Conservation (phyloP, 23 tunicate genomes). For the Trididemnum clinides region DNA sequence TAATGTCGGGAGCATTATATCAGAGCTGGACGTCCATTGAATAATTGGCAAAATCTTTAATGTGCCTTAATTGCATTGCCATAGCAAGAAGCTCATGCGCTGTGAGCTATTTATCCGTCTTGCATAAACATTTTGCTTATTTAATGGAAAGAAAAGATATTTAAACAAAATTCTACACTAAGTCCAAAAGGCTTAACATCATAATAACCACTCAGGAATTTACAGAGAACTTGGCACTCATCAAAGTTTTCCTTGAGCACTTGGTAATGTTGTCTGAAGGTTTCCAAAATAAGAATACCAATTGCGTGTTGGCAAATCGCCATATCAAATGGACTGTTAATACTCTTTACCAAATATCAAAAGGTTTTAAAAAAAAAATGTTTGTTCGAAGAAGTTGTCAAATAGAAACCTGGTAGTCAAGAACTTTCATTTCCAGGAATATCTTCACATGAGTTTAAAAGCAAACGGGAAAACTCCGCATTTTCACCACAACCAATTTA, state of each 20-base stretch:
- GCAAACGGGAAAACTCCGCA: not conserved
- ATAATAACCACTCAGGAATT: not conserved
- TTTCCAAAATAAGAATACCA: not conserved
- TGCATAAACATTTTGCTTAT: not conserved
- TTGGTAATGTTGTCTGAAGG: not conserved
- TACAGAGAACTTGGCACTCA: not conserved
- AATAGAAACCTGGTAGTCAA: not conserved
- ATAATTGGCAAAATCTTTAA: not conserved
- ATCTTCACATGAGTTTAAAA: not conserved
- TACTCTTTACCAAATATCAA: not conserved
- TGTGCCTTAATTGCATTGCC: not conserved
- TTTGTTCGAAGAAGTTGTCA: not conserved
- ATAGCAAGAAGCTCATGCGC: not conserved
- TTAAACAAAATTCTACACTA: not conserved
- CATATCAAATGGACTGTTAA: not conserved
- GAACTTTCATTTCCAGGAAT: not conserved
- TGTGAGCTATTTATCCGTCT: not conserved
- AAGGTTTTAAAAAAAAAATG: not conserved
- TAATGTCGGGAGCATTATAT: not conserved
- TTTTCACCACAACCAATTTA: not conserved
- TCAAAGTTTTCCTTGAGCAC: not conserved
- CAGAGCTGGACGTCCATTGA: not conserved
- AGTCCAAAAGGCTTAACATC: not conserved
- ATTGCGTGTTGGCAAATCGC: not conserved
- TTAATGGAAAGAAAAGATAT: not conserved